A percentile compares a stretch with the other conserved stretches of the same genome.
Conservation (phyloP, 2,113 vertebrate genomes). For the Todiramphus saurophagus region DNA sequence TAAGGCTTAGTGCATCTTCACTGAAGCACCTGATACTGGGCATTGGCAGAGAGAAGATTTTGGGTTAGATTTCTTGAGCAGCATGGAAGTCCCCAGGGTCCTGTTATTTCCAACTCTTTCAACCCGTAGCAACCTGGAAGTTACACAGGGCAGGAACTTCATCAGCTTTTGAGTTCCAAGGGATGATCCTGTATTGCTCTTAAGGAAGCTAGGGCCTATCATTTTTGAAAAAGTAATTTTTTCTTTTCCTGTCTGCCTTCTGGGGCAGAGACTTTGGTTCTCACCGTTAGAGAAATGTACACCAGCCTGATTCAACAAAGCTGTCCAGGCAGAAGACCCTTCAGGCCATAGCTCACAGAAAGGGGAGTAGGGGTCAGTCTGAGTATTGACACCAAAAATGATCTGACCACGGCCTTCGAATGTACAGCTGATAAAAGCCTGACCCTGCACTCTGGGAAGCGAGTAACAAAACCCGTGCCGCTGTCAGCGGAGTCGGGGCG, state of each 20-base stretch:
- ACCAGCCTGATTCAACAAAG: not conserved
- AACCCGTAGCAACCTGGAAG: not conserved
- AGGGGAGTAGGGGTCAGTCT: not conserved
- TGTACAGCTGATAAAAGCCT: not conserved
- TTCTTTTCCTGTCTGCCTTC: not conserved
- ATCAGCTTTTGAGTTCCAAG: not conserved
- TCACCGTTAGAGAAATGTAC: not conserved
- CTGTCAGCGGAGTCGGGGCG: not conserved
- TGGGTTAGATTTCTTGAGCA: not conserved
- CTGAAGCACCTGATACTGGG: not conserved
- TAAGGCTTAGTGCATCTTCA: not conserved
- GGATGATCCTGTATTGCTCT: not conserved
- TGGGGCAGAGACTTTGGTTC: not conserved
- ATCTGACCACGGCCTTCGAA: not conserved
- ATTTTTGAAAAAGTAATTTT: not conserved
- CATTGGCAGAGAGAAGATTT: not conserved
- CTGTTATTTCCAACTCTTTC: conserved; percentile 31
- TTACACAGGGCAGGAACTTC: not conserved
- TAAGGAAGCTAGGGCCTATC: not conserved
- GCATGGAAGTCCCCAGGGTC: not conserved
- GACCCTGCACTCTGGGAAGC: not conserved
- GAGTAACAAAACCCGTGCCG: not conserved
- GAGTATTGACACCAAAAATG: not conserved
- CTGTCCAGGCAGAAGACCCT: not conserved
- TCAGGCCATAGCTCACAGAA: not conserved